These are phyloP conservation scores for Elephantulus edwardii DNA, from an alignment of 2,113 vertebrate species.

Conservation along the genomic window DNA sequence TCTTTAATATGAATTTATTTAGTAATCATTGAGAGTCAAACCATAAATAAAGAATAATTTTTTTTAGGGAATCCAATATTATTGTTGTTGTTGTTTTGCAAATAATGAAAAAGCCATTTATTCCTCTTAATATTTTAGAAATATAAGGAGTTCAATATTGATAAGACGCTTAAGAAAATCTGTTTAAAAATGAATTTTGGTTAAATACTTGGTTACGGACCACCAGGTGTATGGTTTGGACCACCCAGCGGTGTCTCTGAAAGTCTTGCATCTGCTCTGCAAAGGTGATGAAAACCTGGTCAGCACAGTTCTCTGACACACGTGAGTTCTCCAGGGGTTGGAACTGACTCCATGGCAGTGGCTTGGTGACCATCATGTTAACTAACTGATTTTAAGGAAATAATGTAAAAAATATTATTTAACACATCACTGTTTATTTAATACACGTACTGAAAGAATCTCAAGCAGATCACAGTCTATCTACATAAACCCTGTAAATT, in stretches of 20 bases:
- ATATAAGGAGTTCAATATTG: not conserved
- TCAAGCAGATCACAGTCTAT: not conserved
- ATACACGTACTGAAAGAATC: not conserved
- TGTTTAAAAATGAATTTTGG: not conserved
- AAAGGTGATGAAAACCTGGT: not conserved
- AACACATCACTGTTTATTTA: slow-evolving; percentile 42
- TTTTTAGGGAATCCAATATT: slow-evolving; percentile 13
- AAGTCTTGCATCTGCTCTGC: not conserved
- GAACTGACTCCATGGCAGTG: not conserved
- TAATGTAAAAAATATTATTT: not conserved
- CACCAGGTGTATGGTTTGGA: not conserved
- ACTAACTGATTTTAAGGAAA: not conserved
- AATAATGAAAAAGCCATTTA: not conserved
- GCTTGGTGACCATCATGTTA: not conserved
- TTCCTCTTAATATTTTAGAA: slow-evolving; percentile 14
- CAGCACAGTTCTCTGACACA: not conserved
- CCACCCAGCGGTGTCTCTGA: not conserved
- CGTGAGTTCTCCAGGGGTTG: not conserved
- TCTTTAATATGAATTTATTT: too few relatives aligned
- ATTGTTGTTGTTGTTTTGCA: not conserved
- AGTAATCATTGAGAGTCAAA: slow-evolving; percentile 8
- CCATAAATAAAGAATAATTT: not conserved
- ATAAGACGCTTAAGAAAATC: not conserved
- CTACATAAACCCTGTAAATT: not conserved
- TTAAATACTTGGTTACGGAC: slow-evolving; percentile 1